Base-by-base conservation (phyloP, 1,140 invertebrate genomes). In the Arion vulgaris region DNA sequence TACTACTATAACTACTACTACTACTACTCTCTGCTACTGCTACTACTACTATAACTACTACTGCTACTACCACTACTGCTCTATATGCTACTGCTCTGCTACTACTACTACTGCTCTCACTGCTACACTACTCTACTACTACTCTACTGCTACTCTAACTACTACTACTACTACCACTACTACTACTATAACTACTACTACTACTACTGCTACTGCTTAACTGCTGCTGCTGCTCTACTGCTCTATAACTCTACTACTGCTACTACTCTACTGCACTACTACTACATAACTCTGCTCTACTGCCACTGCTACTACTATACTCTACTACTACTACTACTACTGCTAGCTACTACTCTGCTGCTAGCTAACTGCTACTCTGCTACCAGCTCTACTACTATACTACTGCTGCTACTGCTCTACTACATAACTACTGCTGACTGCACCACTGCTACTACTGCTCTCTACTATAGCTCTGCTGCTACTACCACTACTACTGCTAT, bases 11-110 rank as follows among this genome's bases (percentile, higher is more conserved):
- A 36, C 13, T 72, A 36, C 69, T 34, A 7, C 69, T 41, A 13
- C 32, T 72, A 72, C 69, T 41, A 72, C 69, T 72, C n/a, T 34
- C 69, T 73, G 41, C 71, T 73, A 73, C 71, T 73, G 41, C 36
- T 73, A 73, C 71, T 73, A 73, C 71, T 73, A 73, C 71, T 73
- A 73, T 38, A 39, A 73, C 71, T 73, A 73, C 71, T 73, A 73
- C 36, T 73, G 41, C 71, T 73, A 73, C 71, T 73, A 73, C 71
- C 41, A 73, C 71, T 73, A 73, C 71, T 73, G 41, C 71, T 73
- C 39, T 38, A 39, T 39, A 36, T 73, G 41, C 71, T 73, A 73
- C 71, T 73, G 41, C 71, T 73, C 71, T 39, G 23, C 71, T 73
- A 73, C 71, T 73, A 38, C 62, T 66, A 66, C 62, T 66, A 66